These are phyloP conservation scores for Phymorhynchus buccinoides DNA, from an alignment of 1,140 invertebrate genomes.

Conservation along the genomic window DNA sequence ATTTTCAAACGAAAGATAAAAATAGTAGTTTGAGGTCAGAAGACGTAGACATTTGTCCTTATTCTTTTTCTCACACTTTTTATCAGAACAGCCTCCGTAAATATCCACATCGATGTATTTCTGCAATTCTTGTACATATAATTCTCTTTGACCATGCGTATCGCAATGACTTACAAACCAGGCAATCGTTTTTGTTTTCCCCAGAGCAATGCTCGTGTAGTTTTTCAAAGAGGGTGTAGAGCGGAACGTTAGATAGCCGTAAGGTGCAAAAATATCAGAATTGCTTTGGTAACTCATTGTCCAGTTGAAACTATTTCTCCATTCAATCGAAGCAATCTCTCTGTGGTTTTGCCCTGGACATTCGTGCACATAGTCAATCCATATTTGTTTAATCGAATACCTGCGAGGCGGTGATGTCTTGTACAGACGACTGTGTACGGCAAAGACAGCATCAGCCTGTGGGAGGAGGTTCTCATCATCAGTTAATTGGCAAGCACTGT, in stretches of 20 bases:
- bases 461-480: background rate
- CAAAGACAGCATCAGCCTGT: background rate
- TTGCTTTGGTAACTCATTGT: conserved; percentile 40
- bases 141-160: background rate
- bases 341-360: background rate
- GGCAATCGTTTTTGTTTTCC: background rate
- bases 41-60: conserved; percentile 83
- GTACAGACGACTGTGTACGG: background rate
- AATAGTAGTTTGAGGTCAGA: conserved; percentile 51
- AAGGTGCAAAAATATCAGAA: background rate
- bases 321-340: background rate
- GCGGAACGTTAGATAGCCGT: background rate
- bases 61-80: conserved; percentile 32
- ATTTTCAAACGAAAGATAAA: conserved; percentile 79
- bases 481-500: background rate
- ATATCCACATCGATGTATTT: conserved; percentile 78
- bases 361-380: background rate
- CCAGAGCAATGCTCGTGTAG: conserved; percentile 31
- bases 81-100: conserved; percentile 77
- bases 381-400: background rate
- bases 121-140: conserved; percentile 63
- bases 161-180: conserved; percentile 12
- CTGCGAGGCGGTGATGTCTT: background rate
- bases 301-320: conserved; percentile 40
- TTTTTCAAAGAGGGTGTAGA: background rate